Evolutionary conservation across 1,140 invertebrate genomes (phyloP).

Genomic region (Protaetia brevitarsis): DNA sequence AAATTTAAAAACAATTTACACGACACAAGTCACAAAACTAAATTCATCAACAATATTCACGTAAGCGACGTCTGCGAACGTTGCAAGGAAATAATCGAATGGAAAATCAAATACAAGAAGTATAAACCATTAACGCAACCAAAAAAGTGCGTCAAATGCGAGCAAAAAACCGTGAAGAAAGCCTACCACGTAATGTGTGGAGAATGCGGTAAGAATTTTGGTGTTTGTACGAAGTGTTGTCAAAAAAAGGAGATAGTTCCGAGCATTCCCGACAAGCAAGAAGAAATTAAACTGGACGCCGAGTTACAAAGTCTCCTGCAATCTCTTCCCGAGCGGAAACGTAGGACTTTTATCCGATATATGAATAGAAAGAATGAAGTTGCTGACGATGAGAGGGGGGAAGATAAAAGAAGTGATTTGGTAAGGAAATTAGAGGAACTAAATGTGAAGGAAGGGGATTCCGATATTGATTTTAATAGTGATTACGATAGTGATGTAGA

Average conservation of each 20-base stretch:
- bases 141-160: conserved; percentile 77
- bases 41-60: conserved; percentile 70
- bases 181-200: conserved; percentile 82
- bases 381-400: background rate
- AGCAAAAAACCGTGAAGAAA: conserved; percentile 73
- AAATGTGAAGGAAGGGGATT: conserved; percentile 6
- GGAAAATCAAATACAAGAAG: conserved; percentile 95
- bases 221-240: conserved; percentile 81
- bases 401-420: background rate
- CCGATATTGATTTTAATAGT: conserved; percentile 40
- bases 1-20: conserved; percentile 83
- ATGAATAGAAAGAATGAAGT: conserved; percentile 50
- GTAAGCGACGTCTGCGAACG: conserved; percentile 73
- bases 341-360: conserved; percentile 61
- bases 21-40: conserved; percentile 71
- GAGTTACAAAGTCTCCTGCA: conserved; percentile 61
- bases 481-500: conserved; percentile 14
- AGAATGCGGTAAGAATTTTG: conserved; percentile 62
- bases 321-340: conserved; percentile 61
- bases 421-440: conserved; percentile 4
- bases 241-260: conserved; percentile 53
- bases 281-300: conserved; percentile 55
- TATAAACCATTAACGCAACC: conserved; percentile 81
- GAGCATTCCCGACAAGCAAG: conserved; percentile 46
- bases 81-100: conserved; percentile 86